A percentile compares a stretch with the other conserved stretches of the same genome.
Conservation (phyloP, 2,113 vertebrate genomes). For the Emydura subglobosa region DNA sequence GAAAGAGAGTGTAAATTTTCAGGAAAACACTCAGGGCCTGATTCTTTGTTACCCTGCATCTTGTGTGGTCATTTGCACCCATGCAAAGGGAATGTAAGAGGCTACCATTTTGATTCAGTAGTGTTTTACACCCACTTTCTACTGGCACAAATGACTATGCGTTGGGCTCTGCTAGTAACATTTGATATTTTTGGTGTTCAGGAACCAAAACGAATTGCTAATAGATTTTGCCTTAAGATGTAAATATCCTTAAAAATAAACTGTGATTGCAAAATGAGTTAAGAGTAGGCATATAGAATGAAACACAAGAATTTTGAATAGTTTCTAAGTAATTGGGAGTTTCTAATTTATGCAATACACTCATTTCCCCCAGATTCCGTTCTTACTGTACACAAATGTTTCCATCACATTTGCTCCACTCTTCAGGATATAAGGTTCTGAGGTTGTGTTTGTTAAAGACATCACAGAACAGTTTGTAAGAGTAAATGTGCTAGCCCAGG, state of each 20-base stretch:
- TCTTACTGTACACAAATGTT: background rate
- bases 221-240: background rate
- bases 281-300: background rate
- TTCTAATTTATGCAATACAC: background rate
- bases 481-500: background rate
- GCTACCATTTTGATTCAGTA: background rate
- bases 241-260: background rate
- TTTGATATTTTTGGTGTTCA: background rate
- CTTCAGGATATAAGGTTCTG: background rate
- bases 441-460: background rate
- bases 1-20: background rate
- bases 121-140: background rate
- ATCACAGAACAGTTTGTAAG: background rate
- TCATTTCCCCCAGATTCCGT: background rate
- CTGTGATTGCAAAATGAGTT: background rate
- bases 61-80: background rate
- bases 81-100: background rate
- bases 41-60: background rate
- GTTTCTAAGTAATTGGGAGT: background rate
- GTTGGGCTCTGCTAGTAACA: background rate
- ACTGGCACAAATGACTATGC: background rate
- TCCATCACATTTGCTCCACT: constrained; percentile 3
- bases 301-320: fast-evolving
- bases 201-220: background rate
- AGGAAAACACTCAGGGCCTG: background rate